Percentiles rank a stretch among this genome's conserved stretches.
Evolutionary conservation across 2,113 vertebrate species (phyloP).

Genomic region (Sorex fumeus): DNA sequence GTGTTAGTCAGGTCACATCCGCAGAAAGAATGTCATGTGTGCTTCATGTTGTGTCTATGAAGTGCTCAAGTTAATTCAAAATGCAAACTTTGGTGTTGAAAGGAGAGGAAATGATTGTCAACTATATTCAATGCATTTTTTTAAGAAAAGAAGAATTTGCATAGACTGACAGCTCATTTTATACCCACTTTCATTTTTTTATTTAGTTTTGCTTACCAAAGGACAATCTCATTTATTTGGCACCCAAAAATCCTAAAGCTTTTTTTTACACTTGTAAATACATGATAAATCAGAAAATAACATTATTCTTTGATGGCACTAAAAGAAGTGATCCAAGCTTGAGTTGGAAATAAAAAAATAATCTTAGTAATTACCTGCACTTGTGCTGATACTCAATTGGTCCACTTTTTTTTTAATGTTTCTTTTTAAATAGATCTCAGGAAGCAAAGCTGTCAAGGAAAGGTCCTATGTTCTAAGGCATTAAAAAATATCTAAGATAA

Average conservation of each 20-base stretch:
- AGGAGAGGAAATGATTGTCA: constrained; percentile 85
- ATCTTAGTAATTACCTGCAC: constrained; percentile 1
- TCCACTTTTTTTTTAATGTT: background rate
- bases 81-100: constrained; percentile 78
- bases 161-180: constrained; percentile 85
- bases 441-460: background rate
- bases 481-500: constrained; percentile 16
- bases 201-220: constrained; percentile 79
- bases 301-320: constrained; percentile 47
- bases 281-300: constrained; percentile 54
- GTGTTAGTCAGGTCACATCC: constrained; percentile 79
- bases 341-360: constrained; percentile 22
- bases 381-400: background rate
- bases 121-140: constrained; percentile 81
- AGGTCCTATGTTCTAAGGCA: background rate
- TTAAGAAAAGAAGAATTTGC: constrained; percentile 80
- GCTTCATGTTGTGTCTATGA: constrained; percentile 81
- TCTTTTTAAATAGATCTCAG: background rate
- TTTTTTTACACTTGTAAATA: constrained; percentile 44
- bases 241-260: constrained; percentile 25
- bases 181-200: constrained; percentile 82
- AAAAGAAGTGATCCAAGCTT: background rate
- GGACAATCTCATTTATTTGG: constrained; percentile 25
- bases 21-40: constrained; percentile 72
- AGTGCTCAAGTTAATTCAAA: constrained; percentile 82